These are phyloP conservation scores for Molanna angustata DNA, from an alignment of 2,888 invertebrate genomes.

Conservation along the genomic window DNA sequence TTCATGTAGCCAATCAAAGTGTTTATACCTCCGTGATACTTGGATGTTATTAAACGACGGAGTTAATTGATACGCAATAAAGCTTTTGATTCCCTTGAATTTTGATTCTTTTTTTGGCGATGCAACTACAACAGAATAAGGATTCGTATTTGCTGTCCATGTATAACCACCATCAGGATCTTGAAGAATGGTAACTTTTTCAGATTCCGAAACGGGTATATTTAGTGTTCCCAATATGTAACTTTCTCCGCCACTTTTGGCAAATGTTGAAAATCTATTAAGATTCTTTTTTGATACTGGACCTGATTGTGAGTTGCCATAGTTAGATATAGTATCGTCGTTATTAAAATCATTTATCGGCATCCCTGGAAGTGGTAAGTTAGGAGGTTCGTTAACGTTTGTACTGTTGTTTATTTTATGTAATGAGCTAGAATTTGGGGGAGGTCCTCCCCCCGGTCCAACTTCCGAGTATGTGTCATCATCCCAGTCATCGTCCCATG, in stretches of 20 bases:
- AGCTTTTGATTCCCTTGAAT: constrained; percentile 95
- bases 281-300: constrained; percentile 69
- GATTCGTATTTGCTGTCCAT: constrained; percentile 73
- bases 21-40: constrained; percentile 94
- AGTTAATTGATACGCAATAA: constrained; percentile 93
- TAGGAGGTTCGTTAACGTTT: constrained; percentile 36
- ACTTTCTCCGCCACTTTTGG: constrained; percentile 86
- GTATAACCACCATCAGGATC: constrained; percentile 67
- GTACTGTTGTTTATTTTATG: constrained; percentile 1
- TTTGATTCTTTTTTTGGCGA: constrained; percentile 98
- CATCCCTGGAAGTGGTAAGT: constrained; percentile 52
- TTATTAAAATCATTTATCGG: constrained; percentile 49
- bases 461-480: constrained; percentile 77
- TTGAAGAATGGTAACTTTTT: constrained; percentile 71
- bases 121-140: constrained; percentile 83
- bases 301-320: constrained; percentile 56
- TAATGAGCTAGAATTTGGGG: neutral
- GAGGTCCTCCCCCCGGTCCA: constrained; percentile 50
- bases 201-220: constrained; percentile 65
- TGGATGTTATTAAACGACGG: constrained; percentile 93
- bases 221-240: constrained; percentile 79
- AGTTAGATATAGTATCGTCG: constrained; percentile 56
- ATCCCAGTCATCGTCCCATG: constrained; percentile 87
- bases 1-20: constrained; percentile 98
- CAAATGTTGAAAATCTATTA: constrained; percentile 83